Conservation (phyloP, 2,113 vertebrate genomes). For the Siniperca knerii region DNA sequence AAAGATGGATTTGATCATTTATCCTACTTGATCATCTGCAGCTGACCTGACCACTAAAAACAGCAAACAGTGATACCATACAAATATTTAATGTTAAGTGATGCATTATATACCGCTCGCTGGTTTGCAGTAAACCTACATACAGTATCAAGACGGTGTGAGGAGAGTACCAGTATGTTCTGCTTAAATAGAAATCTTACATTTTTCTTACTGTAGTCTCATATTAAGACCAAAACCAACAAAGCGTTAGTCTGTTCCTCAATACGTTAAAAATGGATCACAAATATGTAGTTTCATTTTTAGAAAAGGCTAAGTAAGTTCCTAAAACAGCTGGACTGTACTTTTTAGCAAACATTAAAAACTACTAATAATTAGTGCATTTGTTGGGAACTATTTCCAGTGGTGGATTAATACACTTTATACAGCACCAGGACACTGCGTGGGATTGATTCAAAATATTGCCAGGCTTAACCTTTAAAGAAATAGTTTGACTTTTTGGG, state of each 20-base stretch:
- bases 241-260: not conserved
- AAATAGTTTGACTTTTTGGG: not conserved
- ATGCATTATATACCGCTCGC: slow-evolving; percentile 33
- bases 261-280: not conserved
- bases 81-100: slow-evolving; percentile 51
- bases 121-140: not conserved
- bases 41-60: slow-evolving; percentile 32
- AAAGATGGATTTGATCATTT: slow-evolving; percentile 29
- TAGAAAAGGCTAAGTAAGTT: no score
- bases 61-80: slow-evolving; percentile 19
- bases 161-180: not conserved
- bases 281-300: not conserved
- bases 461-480: not conserved
- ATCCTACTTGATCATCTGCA: slow-evolving; percentile 49
- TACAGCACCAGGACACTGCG: not conserved
- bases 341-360: not conserved
- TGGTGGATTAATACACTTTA: not conserved
- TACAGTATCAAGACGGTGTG: not conserved
- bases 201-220: not conserved
- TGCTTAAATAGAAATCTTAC: not conserved
- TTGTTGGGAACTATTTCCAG: not conserved
- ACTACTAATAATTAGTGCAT: not conserved
- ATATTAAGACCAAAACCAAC: not conserved
- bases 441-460: not conserved
- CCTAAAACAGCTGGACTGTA: not conserved